Base-by-base conservation (phyloP, 1,140 invertebrate species). In the Drosophila trapezifrons region DNA sequence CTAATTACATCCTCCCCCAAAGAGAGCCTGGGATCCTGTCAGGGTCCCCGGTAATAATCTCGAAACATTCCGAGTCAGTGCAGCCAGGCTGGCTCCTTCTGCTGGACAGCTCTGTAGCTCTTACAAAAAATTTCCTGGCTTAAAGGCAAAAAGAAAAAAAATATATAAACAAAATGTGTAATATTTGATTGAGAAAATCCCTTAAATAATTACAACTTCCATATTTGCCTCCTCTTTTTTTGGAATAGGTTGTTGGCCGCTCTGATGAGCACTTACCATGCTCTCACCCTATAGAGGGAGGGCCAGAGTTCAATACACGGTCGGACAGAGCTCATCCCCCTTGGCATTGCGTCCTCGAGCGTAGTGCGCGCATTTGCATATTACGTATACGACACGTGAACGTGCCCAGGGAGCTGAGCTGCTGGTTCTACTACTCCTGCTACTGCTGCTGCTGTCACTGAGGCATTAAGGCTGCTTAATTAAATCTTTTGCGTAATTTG, bases 401-500 rank as follows among this genome's bases (percentile, higher is more conserved):
- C 83, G 78, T 78, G 82, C 76, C 67, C 49, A 27, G 66, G 66
- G 49, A 49, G 27, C 55, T 42, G 58, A 59, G 32, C 59, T 42
- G 32, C 46, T 42, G 49, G 37, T 40, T 25, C 10, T 46, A n/a
- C 17, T 20, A 42, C 42, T 40, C 20, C 10, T 46, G n/a, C 17
- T 20, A 38, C 35, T 73, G 42, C 49, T 65, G 29, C 56, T 72
- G 27, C 69, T 83, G 76, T 56, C 62, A 79, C 47, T 62, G 52
- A 59, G 47, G 70, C 63, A 80, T 86, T 77, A 81, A 54, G 75
- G 57, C 71, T 79, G 72, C 85, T 75, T 87, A 87, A 87, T 87
- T 84, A 89, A 87, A 87, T 87, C 84, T 84, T 84, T 89, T 84
- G 77, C 72, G 76, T 87, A 87, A 87, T 87, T 89, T 87, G 80